Percentiles rank a stretch among this genome's conserved stretches.
Conservation (phyloP, 2,797 vertebrate genomes). For the Syndactyla subalaris region DNA sequence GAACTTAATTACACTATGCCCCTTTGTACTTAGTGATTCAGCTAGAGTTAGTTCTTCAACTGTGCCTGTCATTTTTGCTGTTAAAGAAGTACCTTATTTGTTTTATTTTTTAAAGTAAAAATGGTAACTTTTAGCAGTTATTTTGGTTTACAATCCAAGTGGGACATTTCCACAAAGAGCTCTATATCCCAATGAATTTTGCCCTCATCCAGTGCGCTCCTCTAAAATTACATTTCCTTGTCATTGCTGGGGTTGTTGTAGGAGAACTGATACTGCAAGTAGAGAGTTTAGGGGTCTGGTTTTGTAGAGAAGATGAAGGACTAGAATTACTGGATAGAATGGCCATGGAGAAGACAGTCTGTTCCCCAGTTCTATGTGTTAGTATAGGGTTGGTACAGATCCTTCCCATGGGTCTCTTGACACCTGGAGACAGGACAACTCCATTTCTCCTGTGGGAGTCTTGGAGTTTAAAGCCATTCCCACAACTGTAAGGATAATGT, state of each 20-base stretch:
- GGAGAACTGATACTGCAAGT: neutral
- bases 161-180: neutral
- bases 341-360: neutral
- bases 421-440: neutral
- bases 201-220: neutral
- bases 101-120: neutral
- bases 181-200: neutral
- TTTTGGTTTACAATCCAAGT: neutral
- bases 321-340: neutral
- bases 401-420: neutral
- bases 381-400: neutral
- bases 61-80: neutral
- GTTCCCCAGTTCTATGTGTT: neutral
- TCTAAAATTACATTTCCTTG: neutral
- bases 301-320: neutral
- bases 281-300: neutral
- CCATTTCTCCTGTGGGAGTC: accelerated
- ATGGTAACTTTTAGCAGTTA: neutral
- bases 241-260: neutral
- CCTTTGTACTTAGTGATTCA: conserved; percentile 49
- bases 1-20: conserved; percentile 63
- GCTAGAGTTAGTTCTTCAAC: neutral
- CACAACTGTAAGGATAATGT: accelerated
- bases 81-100: neutral
- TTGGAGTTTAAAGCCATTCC: neutral